phyloP scores from a whole-genome alignment of 2,113 vertebrate genomes.

The Trinectes maculatus region DNA sequence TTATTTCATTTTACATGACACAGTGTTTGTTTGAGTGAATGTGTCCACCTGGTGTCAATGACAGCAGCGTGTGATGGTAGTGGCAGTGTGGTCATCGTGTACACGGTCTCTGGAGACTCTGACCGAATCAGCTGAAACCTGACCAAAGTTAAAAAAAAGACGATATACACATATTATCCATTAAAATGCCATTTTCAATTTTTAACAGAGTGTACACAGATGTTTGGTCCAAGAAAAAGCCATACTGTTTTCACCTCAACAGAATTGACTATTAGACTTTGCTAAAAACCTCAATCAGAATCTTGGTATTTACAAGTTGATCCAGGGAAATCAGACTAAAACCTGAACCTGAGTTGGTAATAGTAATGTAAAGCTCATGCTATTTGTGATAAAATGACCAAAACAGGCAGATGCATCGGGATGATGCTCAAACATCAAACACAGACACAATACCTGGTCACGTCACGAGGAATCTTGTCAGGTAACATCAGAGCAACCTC shows the following conservation, averaged over 20 bases:
- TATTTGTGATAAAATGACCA: neutral
- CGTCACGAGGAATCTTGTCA: neutral
- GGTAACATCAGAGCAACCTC: neutral
- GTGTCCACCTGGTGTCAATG: conserved; percentile 40
- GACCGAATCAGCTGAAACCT: conserved; percentile 58
- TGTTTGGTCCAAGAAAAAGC: neutral
- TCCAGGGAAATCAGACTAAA: neutral
- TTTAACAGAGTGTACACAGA: neutral
- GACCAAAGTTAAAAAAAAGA: neutral
- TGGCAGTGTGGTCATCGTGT: conserved; percentile 59
- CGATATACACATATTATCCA: neutral
- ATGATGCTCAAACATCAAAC: neutral
- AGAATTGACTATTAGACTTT: neutral
- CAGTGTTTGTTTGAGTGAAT: neutral
- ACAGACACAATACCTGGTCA: conserved; percentile 34
- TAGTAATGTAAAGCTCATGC: neutral
- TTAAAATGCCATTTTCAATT: neutral
- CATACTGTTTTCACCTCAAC: too few relatives aligned
- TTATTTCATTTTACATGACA: neutral
- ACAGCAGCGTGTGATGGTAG: conserved; percentile 43
- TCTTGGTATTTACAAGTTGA: neutral
- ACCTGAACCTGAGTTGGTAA: too few relatives aligned
- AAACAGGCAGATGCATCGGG: neutral
- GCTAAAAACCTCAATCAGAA: neutral
- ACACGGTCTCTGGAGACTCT: conserved; percentile 62